phyloP scores from a whole-genome alignment of 2,797 vertebrate genomes.

The Rhinogobio ventralis region DNA sequence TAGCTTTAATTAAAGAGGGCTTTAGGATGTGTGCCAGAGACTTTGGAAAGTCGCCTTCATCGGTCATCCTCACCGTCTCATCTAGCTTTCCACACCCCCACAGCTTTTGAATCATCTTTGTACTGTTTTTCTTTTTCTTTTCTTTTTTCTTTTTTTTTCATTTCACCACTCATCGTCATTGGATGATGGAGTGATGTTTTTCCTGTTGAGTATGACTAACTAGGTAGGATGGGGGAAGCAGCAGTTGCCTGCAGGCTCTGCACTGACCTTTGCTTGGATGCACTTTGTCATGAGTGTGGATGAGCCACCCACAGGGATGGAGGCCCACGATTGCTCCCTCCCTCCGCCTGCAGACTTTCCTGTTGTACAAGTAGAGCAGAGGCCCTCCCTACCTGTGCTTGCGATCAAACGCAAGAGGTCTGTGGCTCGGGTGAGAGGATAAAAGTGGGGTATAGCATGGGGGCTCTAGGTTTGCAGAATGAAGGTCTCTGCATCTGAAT shows the following conservation, averaged over 20 bases:
- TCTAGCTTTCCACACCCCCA: constrained; percentile 42
- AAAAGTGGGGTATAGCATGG: neutral
- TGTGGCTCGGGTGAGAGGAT: neutral
- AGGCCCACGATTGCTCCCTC: constrained; percentile 53
- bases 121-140: neutral
- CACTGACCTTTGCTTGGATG: constrained; percentile 60
- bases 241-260: constrained; percentile 56
- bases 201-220: constrained; percentile 60
- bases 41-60: constrained; percentile 48
- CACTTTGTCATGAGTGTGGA: constrained; percentile 61
- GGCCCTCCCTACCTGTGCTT: constrained; percentile 11
- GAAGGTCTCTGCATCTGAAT: neutral
- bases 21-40: constrained; percentile 59
- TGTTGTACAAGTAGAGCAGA: constrained; percentile 18
- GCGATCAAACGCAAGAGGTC: constrained; percentile 39
- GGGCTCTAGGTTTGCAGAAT: neutral
- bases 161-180: constrained; percentile 34
- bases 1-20: constrained; percentile 63
- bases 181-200: constrained; percentile 50
- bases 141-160: neutral
- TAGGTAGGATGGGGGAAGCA: constrained; percentile 57
- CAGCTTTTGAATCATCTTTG: constrained; percentile 44
- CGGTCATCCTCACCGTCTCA: constrained; percentile 38
- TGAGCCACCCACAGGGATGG: constrained; percentile 60
- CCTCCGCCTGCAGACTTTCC: constrained; percentile 28